Percentiles rank a stretch among this genome's conserved stretches.
These are phyloP conservation scores for Archips xylosteana DNA, from an alignment of 2,888 invertebrate species.

Conservation along the genomic window DNA sequence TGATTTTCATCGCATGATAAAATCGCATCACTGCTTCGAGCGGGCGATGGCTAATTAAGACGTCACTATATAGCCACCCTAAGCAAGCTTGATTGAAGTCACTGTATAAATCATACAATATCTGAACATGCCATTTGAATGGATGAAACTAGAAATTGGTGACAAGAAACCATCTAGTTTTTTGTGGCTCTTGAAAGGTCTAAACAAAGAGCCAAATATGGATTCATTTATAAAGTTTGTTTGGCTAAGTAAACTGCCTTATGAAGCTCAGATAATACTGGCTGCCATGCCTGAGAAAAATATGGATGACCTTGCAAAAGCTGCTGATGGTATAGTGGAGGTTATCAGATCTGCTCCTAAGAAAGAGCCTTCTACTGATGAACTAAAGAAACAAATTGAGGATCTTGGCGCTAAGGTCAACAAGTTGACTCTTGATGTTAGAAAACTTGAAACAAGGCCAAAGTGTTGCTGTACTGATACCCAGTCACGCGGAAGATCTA, in stretches of 20 bases:
- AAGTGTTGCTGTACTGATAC: neutral
- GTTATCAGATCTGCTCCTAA: neutral
- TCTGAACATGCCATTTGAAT: neutral
- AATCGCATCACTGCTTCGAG: too few relatives aligned
- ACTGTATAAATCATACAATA: neutral
- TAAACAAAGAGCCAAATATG: neutral
- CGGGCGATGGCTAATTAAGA: too few relatives aligned
- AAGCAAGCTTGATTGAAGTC: neutral
- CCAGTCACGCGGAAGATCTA: conserved; percentile 4
- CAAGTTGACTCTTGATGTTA: conserved; percentile 10
- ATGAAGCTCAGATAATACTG: conserved; percentile 5
- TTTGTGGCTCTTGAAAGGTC: neutral
- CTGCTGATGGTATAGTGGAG: conserved; percentile 15
- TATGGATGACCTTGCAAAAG: conserved; percentile 6
- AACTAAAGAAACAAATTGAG: neutral
- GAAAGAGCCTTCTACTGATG: neutral
- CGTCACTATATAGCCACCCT: too few relatives aligned
- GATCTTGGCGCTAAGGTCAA: conserved; percentile 3
- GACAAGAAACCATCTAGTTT: conserved; percentile 15
- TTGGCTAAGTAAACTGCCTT: conserved; percentile 10
- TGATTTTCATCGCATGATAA: too few relatives aligned
- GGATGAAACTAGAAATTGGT: conserved; percentile 8
- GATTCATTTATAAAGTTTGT: conserved; percentile 6
- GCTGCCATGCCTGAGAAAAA: conserved; percentile 7
- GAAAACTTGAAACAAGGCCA: neutral